Conservation (phyloP, 2,888 invertebrate genomes). For the Synergus gifuensis region DNA sequence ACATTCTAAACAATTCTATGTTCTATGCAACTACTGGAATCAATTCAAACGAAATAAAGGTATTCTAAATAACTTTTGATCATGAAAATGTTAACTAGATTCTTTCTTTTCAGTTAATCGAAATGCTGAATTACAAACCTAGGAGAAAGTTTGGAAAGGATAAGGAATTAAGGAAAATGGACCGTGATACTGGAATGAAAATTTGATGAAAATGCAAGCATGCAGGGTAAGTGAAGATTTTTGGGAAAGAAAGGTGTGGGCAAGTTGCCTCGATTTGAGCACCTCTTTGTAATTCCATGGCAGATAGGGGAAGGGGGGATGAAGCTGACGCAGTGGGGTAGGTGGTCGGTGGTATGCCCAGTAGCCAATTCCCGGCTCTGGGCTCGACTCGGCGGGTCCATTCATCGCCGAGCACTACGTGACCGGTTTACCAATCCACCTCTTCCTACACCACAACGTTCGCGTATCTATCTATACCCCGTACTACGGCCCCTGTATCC, state of each 20-base stretch:
- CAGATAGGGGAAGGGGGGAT: conserved; percentile 73
- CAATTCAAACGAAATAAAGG: not conserved
- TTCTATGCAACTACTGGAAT: conserved; percentile 9
- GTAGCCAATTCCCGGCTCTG: conserved; percentile 77
- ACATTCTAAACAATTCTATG: conserved; percentile 7
- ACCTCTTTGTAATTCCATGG: conserved; percentile 64
- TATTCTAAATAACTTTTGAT: no score
- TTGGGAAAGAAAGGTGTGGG: not conserved
- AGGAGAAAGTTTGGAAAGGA: no score
- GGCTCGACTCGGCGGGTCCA: conserved; percentile 77
- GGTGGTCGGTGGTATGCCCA: conserved; percentile 75
- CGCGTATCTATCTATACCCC: conserved; percentile 57
- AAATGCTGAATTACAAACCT: no score
- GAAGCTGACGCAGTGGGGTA: conserved; percentile 74
- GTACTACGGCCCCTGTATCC: conserved; percentile 55
- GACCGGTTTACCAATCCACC: conserved; percentile 76
- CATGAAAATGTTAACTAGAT: no score
- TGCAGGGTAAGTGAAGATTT: not conserved
- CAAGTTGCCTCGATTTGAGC: conserved; percentile 49
- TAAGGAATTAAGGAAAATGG: no score
- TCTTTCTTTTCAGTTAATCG: no score
- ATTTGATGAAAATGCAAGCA: not conserved
- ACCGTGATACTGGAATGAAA: not conserved
- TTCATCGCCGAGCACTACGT: conserved; percentile 77
- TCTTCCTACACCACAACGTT: conserved; percentile 60